phyloP scores from a whole-genome alignment of 2,113 vertebrate genomes.

The Chaetodon trifascialis region DNA sequence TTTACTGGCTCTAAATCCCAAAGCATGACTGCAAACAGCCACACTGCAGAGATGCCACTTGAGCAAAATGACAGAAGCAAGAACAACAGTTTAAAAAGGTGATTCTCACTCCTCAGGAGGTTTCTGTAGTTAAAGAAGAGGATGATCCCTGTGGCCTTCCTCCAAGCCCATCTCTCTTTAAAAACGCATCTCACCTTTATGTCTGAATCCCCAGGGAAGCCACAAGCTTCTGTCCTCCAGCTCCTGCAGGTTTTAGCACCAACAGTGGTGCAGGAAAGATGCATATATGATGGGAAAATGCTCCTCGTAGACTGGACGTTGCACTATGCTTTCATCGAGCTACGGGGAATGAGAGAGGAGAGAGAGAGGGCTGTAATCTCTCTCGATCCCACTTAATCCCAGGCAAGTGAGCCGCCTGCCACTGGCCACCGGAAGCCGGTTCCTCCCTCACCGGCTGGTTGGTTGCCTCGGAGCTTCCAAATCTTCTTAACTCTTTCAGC shows the following conservation, averaged over 20 bases:
- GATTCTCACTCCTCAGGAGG: slow-evolving; percentile 9
- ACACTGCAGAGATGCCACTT: not conserved
- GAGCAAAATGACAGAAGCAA: not conserved
- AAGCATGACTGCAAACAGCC: not conserved
- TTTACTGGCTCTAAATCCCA: not conserved
- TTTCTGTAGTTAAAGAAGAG: slow-evolving; percentile 10
- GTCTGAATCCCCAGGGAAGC: not conserved
- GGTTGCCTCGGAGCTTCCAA: slow-evolving; percentile 57
- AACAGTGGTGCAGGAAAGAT: slow-evolving; percentile 12
- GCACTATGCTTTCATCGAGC: slow-evolving; percentile 31
- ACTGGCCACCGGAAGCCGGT: slow-evolving; percentile 62
- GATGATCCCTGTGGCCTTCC: slow-evolving; percentile 41
- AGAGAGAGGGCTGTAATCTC: slow-evolving; percentile 79
- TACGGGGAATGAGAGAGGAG: slow-evolving; percentile 32
- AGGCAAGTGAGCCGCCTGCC: slow-evolving; percentile 71
- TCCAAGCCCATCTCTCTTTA: not conserved
- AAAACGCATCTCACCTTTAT: slow-evolving; percentile 46
- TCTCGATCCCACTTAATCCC: slow-evolving; percentile 84
- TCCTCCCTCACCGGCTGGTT: slow-evolving; percentile 68
- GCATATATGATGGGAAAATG: slow-evolving; percentile 12
- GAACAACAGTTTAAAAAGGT: not conserved
- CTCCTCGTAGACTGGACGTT: slow-evolving; percentile 33
- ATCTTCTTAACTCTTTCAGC: slow-evolving; percentile 82
- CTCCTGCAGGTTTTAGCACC: slow-evolving; percentile 26
- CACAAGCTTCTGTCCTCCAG: not conserved